phyloP scores from a whole-genome alignment of 2,113 vertebrate genomes.

The Melospiza melodia region DNA sequence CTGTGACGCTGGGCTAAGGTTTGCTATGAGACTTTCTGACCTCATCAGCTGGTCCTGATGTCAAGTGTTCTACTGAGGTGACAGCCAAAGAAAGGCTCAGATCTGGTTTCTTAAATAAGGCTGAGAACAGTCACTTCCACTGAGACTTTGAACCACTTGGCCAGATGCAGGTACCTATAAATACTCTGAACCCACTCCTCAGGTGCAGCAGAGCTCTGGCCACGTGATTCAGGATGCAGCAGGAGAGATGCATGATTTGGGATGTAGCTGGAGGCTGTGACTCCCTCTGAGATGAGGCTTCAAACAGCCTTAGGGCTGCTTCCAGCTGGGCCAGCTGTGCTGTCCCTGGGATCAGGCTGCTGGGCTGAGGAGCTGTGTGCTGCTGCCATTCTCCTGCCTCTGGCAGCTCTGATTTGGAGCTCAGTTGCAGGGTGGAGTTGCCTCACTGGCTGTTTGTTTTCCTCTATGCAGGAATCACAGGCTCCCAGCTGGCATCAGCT shows the following conservation, averaged over 20 bases:
- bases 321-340: background rate
- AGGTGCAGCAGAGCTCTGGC: background rate
- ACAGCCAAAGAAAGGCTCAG: background rate
- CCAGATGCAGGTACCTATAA: background rate
- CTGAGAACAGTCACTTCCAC: background rate
- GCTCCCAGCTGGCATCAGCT: background rate
- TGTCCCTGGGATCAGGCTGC: background rate
- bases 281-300: background rate
- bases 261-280: background rate
- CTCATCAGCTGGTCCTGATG: background rate
- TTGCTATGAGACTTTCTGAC: background rate
- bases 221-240: accelerated
- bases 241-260: background rate
- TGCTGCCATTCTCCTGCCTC: background rate
- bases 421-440: background rate
- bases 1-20: background rate
- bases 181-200: background rate
- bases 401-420: background rate
- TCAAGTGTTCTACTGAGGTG: background rate
- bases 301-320: background rate
- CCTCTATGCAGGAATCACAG: background rate
- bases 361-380: background rate
- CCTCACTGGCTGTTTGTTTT: background rate
- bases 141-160: background rate
- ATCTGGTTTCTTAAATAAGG: background rate